Base-by-base conservation (phyloP, 2,113 vertebrate genomes). In the Scomber scombrus region DNA sequence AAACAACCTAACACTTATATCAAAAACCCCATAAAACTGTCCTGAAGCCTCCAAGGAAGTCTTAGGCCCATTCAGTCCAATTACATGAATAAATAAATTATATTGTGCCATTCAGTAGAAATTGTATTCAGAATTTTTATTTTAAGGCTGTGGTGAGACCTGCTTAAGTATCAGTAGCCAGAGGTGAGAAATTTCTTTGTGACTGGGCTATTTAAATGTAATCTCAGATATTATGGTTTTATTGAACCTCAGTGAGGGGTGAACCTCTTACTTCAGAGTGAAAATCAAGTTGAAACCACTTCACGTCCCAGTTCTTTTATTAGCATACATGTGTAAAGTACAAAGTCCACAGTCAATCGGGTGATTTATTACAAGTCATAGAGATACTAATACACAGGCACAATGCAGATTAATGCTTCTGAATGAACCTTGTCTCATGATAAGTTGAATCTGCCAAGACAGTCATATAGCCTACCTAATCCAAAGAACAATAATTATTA, bases 261-360 rank as follows among this genome's bases (percentile, higher is more conserved):
- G 5, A 43, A n/a, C 34, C 34, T 40, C 34, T 13, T 10, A 58
- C 16, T 18, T 21, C 9, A 54, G 21, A 16, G 16, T 19, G 18
- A 21, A 29, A 75, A 52, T 57, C 19, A 31, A 13, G 19, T 21
- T 50, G 15, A 55, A 73, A 55, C 0, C 8, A 19, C 3, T 5
- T 15, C 19, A 61, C 19, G 11, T 21, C n/a, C 3, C 18, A 14
- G 3, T 50, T 11, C 19, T 51, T 85, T 77, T 65, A 82, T 68
- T 54, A 31, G 23, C 26, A 0, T 26, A 45, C 3, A 47, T 11
- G 58, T 70, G 26, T 63, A 47, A 51, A 77, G 50, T 71, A 55
- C 71, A 80, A 89, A 82, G 71, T 82, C 64, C 77, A 21, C 16
- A 29, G 19, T 29, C 31, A 75, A 56, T 2, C 49, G 46, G 3